Evolutionary conservation across 2,888 invertebrate species (phyloP).

Genomic region (Xanthostigma xanthostigma): DNA sequence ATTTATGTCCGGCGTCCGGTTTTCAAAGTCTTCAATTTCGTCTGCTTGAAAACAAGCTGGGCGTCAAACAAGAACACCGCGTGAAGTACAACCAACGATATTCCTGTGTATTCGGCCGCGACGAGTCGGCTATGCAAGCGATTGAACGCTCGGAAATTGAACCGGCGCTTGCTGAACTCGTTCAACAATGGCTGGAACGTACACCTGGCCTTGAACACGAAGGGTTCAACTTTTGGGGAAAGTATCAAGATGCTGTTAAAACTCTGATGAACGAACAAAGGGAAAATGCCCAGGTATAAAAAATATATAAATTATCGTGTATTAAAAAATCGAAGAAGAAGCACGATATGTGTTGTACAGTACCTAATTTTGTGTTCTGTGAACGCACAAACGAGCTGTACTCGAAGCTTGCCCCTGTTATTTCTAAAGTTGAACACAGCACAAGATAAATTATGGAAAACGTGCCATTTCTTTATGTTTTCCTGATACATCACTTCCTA

Average conservation of each 20-base stretch:
- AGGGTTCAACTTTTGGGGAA: constrained; percentile 90
- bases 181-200: constrained; percentile 86
- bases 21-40: constrained; percentile 97
- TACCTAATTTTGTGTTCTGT: too few species aligned
- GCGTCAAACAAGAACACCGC: constrained; percentile 65
- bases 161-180: constrained; percentile 70
- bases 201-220: constrained; percentile 79
- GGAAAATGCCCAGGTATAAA: constrained; percentile 40
- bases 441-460: neutral
- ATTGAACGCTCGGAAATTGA: constrained; percentile 59
- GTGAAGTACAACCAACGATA: constrained; percentile 92
- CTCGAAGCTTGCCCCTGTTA: too few species aligned
- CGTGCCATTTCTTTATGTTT: too few species aligned
- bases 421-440: neutral
- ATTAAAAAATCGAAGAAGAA: constrained; percentile 1
- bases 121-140: constrained; percentile 38
- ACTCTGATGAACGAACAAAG: constrained; percentile 55
- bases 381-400: too few species aligned
- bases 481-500: too few species aligned
- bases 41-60: constrained; percentile 85
- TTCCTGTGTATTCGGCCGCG: constrained; percentile 67
- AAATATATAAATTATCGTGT: too few species aligned
- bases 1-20: constrained; percentile 89
- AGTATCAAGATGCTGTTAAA: constrained; percentile 63
- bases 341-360: too few species aligned